Evolutionary conservation across 2,888 invertebrate genomes (phyloP).

Genomic region (Lysandra bellargus): DNA sequence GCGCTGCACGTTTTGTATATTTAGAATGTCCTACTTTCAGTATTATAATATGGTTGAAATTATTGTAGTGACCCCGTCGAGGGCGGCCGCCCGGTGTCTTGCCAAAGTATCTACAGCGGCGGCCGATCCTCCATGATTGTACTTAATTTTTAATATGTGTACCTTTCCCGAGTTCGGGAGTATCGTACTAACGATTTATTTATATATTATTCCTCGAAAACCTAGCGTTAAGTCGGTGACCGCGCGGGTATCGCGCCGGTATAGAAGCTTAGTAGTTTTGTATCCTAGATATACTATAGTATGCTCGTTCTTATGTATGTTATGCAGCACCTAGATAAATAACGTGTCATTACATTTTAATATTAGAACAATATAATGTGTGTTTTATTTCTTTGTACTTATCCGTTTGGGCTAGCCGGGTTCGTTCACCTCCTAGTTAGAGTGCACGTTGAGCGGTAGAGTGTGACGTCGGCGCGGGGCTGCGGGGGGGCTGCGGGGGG

Average conservation of each 20-base stretch:
- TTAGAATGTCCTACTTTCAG: slow-evolving; percentile 70
- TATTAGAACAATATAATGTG: slow-evolving; percentile 72
- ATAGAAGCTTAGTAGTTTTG: slow-evolving; percentile 58
- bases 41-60: slow-evolving; percentile 70
- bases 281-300: slow-evolving; percentile 63
- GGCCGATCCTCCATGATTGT: slow-evolving; percentile 52
- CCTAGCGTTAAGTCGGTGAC: slow-evolving; percentile 53
- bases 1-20: slow-evolving; percentile 69
- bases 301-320: slow-evolving; percentile 69
- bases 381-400: slow-evolving; percentile 70
- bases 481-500: slow-evolving; percentile 53
- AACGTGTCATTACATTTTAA: slow-evolving; percentile 78
- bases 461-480: slow-evolving; percentile 43
- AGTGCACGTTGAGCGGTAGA: slow-evolving; percentile 53
- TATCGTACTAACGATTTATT: slow-evolving; percentile 45
- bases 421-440: slow-evolving; percentile 48
- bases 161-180: slow-evolving; percentile 36
- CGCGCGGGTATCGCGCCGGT: slow-evolving; percentile 50
- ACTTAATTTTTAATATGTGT: slow-evolving; percentile 65
- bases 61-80: slow-evolving; percentile 61
- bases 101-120: slow-evolving; percentile 61
- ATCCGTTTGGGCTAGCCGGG: slow-evolving; percentile 62
- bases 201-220: slow-evolving; percentile 51
- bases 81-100: slow-evolving; percentile 61
- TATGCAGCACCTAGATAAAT: slow-evolving; percentile 73